Conservation (phyloP, 1,140 invertebrate species). For the Diorhabda carinulata region DNA sequence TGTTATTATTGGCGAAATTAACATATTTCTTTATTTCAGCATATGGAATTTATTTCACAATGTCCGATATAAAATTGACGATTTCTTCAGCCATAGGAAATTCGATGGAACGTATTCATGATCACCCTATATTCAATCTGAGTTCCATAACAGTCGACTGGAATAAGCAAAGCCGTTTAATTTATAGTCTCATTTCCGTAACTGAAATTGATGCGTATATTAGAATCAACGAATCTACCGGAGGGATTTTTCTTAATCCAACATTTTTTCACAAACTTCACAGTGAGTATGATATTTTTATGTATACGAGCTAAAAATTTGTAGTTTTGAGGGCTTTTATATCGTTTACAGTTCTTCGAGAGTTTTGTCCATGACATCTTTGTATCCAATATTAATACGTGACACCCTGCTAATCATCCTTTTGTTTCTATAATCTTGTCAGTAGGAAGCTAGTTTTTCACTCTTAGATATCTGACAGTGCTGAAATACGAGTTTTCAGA, state of each 20-base stretch:
- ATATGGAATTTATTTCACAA: constrained; percentile 13
- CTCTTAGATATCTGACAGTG: too few species aligned
- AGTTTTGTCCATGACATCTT: too few species aligned
- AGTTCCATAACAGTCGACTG: not conserved
- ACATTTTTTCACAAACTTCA: constrained; percentile 3
- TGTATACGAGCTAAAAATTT: too few species aligned
- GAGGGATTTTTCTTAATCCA: constrained; percentile 9
- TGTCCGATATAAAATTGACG: constrained; percentile 8
- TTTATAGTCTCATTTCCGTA: not conserved
- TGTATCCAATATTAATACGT: too few species aligned
- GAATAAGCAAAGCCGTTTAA: not conserved
- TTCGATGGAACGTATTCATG: constrained; percentile 6
- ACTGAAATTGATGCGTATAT: constrained; percentile 19
- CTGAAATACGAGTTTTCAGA: too few species aligned
- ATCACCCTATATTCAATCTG: not conserved
- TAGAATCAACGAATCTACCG: constrained; percentile 14
- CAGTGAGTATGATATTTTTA: constrained; percentile 4
- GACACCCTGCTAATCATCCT: too few species aligned
- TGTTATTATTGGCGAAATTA: too few species aligned
- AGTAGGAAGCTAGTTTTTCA: not conserved
- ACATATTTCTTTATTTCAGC: not conserved
- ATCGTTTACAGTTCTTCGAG: too few species aligned
- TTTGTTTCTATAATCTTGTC: not conserved
- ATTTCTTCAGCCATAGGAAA: constrained; percentile 4
- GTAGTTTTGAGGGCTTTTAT: too few species aligned